Base-by-base conservation (phyloP, 2,113 vertebrate genomes). In the Cyprinodon variegatus region DNA sequence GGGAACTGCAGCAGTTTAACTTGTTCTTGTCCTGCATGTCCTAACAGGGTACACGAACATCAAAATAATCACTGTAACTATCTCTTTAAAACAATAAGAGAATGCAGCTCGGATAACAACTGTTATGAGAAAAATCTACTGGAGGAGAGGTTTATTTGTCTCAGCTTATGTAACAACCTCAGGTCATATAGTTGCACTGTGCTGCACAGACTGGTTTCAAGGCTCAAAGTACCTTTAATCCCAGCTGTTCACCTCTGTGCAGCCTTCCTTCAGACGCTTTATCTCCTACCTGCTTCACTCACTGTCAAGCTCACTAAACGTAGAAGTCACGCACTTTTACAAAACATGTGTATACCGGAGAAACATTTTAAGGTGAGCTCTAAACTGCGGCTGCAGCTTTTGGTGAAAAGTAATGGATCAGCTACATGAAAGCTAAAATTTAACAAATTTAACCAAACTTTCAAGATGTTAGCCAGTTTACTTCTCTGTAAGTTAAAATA, bases 201-300 rank as follows among this genome's bases (percentile, higher is more conserved):
- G 53, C 61, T 29, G 45, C 11, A 29, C 13, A n/a, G 73, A 11
- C 59, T 77, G 48, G 86, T 82, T 79, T 71, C 37, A 2, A 8
- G 12, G 72, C 37, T 78, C 74, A 83, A 88, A 88, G 84, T 91
- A 77, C 68, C 37, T 71, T 69, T 22, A 64, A 59, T 63, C 61
- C 43, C 43, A 86, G 81, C 63, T 11, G 36, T 7, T 84, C 67
- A 87, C 77, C 79, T 83, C 77, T 83, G 82, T 81, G 59, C 78
- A 57, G 40, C 12, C 8, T 79, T 86, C 65, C 37, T 46, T 62
- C 50, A 63, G 43, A 89, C 75, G 29, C 4, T 12, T 86, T 65
- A 72, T 68, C 69, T 11, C 10, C 4, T 22, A 22, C 15, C 11
- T 13, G 7, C 36, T 11, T 14, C 17, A 48, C 45, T 15, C 3